phyloP scores from a whole-genome alignment of 2,888 invertebrate genomes.

The Therioaphis trifolii region DNA sequence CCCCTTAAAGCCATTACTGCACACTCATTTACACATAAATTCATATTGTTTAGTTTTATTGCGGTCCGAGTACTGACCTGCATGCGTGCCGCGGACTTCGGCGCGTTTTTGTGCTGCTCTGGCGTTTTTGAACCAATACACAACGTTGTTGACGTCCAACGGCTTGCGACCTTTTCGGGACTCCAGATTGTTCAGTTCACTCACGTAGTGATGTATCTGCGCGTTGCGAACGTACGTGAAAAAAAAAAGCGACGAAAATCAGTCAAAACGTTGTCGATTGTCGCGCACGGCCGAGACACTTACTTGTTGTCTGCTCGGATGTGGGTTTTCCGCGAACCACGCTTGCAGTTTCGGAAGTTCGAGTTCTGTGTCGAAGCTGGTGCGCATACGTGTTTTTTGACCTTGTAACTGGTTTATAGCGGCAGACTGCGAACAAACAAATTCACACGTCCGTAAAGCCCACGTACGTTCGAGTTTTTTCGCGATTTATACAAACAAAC shows the following conservation, averaged over 20 bases:
- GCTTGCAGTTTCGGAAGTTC: constrained; percentile 95
- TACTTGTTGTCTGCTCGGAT: constrained; percentile 91
- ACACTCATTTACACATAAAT: no score
- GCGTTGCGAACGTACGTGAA: not conserved
- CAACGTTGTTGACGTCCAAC: constrained; percentile 94
- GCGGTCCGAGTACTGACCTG: constrained; percentile 67
- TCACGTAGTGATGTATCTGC: constrained; percentile 90
- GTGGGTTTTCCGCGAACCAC: constrained; percentile 98
- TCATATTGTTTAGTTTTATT: no score
- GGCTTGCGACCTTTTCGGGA: constrained; percentile 93
- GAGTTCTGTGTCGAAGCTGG: constrained; percentile 95
- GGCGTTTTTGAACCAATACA: constrained; percentile 98
- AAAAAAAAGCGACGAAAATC: not conserved
- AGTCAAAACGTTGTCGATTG: not conserved
- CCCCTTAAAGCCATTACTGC: not conserved
- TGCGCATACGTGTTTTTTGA: constrained; percentile 93
- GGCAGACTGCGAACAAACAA: constrained; percentile 21
- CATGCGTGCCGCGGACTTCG: constrained; percentile 72
- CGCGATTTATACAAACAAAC: not conserved
- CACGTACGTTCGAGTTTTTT: not conserved
- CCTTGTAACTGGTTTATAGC: constrained; percentile 82
- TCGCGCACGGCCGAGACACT: constrained; percentile 39
- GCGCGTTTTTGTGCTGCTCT: constrained; percentile 94
- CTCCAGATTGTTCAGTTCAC: constrained; percentile 91
- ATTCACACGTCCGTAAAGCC: not conserved